phyloP scores from a whole-genome alignment of 92 coral and sea anemone genomes.

The Desmophyllum pertusum region DNA sequence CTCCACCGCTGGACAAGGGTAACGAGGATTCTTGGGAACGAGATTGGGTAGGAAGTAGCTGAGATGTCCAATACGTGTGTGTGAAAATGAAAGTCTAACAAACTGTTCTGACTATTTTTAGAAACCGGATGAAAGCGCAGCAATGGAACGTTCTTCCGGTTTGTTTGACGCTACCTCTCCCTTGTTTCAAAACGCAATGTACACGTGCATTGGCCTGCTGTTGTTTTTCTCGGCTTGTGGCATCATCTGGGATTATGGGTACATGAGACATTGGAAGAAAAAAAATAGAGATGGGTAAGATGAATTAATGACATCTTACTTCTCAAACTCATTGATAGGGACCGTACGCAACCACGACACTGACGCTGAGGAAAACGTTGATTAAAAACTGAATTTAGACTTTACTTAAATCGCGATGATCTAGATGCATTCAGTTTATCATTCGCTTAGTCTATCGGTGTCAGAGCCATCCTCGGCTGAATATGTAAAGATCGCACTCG shows the following conservation, averaged over 20 bases:
- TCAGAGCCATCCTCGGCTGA: too few species aligned
- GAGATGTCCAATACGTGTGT: neutral
- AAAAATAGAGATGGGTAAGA: conserved; percentile 82
- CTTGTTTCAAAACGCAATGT: conserved; percentile 76
- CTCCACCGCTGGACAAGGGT: too few species aligned
- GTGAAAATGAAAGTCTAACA: neutral
- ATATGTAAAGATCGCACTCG: too few species aligned
- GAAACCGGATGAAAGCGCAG: conserved; percentile 88
- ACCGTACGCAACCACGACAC: too few species aligned
- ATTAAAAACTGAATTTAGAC: too few species aligned
- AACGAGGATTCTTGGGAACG: too few species aligned
- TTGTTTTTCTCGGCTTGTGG: conserved; percentile 87
- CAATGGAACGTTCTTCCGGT: conserved; percentile 92
- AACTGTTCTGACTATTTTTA: neutral
- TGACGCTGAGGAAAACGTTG: too few species aligned
- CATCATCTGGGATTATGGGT: conserved; percentile 94
- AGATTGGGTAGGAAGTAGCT: too few species aligned
- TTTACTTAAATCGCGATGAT: too few species aligned
- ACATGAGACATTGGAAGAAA: conserved; percentile 87
- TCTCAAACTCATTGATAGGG: too few species aligned
- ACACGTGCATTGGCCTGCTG: conserved; percentile 77
- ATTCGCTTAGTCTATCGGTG: too few species aligned
- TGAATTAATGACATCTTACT: neutral
- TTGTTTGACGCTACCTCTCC: conserved; percentile 83
- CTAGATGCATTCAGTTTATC: too few species aligned